Base-by-base conservation (phyloP, 2,888 invertebrate genomes). In the Zaprionus lineosus region DNA sequence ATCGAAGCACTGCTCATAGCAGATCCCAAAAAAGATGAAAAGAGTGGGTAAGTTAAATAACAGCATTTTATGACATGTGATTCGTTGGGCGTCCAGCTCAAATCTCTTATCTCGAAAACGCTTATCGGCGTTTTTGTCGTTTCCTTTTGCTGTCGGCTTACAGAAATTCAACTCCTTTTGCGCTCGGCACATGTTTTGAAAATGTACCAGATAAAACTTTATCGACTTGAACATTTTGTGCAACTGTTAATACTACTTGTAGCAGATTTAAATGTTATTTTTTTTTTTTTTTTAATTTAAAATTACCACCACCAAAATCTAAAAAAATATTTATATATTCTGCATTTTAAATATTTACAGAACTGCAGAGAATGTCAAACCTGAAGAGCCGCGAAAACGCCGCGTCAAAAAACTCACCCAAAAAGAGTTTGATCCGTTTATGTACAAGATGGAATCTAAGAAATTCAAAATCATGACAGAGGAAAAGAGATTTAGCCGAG, bases 351-450 rank as follows among this genome's bases (percentile, higher is more conserved):
- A 1, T 14, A 15, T 46, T 18, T 18, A 3, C 9, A 72, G 73
- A 34, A 39, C 3, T 9, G 33, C 18, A n/a, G 33, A 19, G 21
- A n/a, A n/a, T n/a, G 15, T 7, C 1, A 53, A 36, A 2, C 43
- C 51, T 2, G 74, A 73, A 8, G 74, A 85, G 14, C 66, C 72
- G 0, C 76, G 71, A 31, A 73, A 73, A 47, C 76, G 85, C 0
- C 76, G 76, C 7, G 26, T 39, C 1, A 78, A 78, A 31, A 87
- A 87, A 52, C 77, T 88, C 1, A 50, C 64, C 0, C 60, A 71
- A 4, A 34, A 84, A 1, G 85, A 86, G 8, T 68, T 74, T 0
- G 84, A 87, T 48, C 79, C 87, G 0, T 87, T 86, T 55, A 75
- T 82, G 48, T 74, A 86, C 5, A 79, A 77, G 7, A 69, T 90